Evolutionary conservation across 1,140 invertebrate genomes (phyloP), one percentile per base, ranked within the genome.

Genomic region (Caenorhabditis brenneri): DNA sequence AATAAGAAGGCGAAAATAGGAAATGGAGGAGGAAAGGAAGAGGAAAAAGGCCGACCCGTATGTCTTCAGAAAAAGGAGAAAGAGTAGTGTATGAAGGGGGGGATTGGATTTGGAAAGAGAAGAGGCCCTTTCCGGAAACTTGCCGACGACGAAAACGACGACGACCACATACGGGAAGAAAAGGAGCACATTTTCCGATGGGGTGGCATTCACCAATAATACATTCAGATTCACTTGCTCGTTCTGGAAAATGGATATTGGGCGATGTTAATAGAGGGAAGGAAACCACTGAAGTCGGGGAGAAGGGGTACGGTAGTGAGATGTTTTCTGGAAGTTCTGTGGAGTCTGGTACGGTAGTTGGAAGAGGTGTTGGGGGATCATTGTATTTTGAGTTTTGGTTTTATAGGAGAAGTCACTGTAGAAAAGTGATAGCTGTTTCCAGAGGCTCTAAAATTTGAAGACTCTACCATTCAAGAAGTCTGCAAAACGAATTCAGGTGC

Each of bases 1-100:
- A 55, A 55, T 10, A 55, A 55, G 24, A 55, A 55, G 53, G 53
- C 53, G 48, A 80, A 80, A 51, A 53, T 49, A 80, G 27, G 49
- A 80, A 53, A 53, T 36, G n/a, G 31, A 51, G n/a, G 65, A 46
- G 78, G 46, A 53, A 31, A 24, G 7, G 19, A 39, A 19, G 7
- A 33, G 15, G 33, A 36, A 24, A 24, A 15, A 15, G 33, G 29
- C 33, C 33, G 15, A 36, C 33, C 39, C 39, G 39, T 10, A 36
- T 39, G 65, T 39, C 33, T 36, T 15, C 4, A 10, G n/a, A 16
- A 16, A 27, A 31, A 48, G 33, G 24, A 79, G 74, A 12, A 48
- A 48, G 33, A 27, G 48, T 39, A 79, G 74, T 79, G 24, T 24
- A 22, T 22, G 65, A 42, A 36, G 39, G 39, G 65, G n/a, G 65